Evolutionary conservation across 2,113 vertebrate genomes (phyloP).

Genomic region (Syngnathus floridae): DNA sequence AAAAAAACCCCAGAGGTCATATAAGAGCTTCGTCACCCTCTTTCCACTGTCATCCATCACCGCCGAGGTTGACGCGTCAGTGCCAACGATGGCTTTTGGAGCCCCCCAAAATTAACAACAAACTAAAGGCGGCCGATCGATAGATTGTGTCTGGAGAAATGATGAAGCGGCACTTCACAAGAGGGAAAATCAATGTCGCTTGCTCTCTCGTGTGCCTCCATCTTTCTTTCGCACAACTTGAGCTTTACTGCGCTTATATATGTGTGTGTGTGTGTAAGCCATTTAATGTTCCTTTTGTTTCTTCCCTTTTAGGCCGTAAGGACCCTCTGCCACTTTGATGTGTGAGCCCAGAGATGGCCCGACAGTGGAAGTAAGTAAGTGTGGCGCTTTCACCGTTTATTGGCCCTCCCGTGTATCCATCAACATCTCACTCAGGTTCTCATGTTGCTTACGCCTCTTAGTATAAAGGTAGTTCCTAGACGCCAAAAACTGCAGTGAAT

Average conservation of each 20-base stretch:
- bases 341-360: constrained; percentile 64
- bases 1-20: constrained; percentile 53
- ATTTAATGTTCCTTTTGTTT: constrained; percentile 61
- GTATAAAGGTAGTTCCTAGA: neutral
- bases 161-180: constrained; percentile 74
- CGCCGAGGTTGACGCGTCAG: constrained; percentile 40
- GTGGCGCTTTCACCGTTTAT: constrained; percentile 24
- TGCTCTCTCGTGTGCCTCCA: constrained; percentile 13
- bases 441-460: neutral
- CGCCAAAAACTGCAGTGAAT: neutral
- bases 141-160: constrained; percentile 68
- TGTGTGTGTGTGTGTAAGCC: constrained; percentile 38
- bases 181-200: constrained; percentile 67
- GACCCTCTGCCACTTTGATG: constrained; percentile 61
- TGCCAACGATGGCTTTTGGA: constrained; percentile 62
- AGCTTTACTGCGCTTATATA: constrained; percentile 33
- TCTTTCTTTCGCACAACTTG: constrained; percentile 39
- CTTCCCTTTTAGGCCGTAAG: constrained; percentile 56
- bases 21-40: constrained; percentile 52
- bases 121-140: constrained; percentile 70
- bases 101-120: constrained; percentile 74
- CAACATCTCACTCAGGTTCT: neutral
- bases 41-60: constrained; percentile 42
- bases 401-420: constrained; percentile 17
- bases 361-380: constrained; percentile 70